Percentiles rank a stretch among this genome's conserved stretches.
These are phyloP conservation scores for Ctenoplectra terminalis DNA, from an alignment of 1,140 invertebrate species.

Conservation along the genomic window DNA sequence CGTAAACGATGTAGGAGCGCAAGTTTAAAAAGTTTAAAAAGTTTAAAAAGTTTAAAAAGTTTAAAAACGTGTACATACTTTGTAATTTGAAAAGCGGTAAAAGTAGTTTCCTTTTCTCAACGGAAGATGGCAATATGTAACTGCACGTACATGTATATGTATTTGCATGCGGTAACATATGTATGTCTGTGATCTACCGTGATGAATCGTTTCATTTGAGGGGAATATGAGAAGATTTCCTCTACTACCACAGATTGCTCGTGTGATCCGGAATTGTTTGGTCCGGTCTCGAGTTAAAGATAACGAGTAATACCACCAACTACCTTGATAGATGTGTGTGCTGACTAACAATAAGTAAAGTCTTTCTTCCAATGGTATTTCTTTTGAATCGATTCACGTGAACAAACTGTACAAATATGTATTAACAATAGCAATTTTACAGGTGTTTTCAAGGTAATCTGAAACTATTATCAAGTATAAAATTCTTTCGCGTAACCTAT, in stretches of 20 bases:
- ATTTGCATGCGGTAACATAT: neutral
- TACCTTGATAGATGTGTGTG: neutral
- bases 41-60: no score
- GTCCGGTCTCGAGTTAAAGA: neutral
- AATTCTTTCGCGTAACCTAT: neutral
- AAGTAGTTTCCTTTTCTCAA: neutral
- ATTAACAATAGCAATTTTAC: slow-evolving; percentile 12
- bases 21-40: no score
- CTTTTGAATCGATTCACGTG: neutral
- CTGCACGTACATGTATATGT: no score
- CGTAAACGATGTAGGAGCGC: no score
- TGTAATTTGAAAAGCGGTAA: neutral
- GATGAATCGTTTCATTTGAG: neutral
- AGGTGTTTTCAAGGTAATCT: slow-evolving; percentile 29
- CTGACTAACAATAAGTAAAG: neutral
- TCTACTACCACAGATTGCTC: neutral
- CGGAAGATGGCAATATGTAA: slow-evolving; percentile 4
- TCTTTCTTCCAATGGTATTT: neutral
- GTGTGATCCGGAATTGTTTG: no score
- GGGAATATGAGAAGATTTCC: neutral
- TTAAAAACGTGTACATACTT: no score
- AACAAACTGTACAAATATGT: neutral
- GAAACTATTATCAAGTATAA: neutral
- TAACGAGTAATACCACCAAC: neutral
- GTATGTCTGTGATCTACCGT: neutral